Evolutionary conservation across 2,797 vertebrate genomes (phyloP).

Genomic region (Scomberomorus guttatus): DNA sequence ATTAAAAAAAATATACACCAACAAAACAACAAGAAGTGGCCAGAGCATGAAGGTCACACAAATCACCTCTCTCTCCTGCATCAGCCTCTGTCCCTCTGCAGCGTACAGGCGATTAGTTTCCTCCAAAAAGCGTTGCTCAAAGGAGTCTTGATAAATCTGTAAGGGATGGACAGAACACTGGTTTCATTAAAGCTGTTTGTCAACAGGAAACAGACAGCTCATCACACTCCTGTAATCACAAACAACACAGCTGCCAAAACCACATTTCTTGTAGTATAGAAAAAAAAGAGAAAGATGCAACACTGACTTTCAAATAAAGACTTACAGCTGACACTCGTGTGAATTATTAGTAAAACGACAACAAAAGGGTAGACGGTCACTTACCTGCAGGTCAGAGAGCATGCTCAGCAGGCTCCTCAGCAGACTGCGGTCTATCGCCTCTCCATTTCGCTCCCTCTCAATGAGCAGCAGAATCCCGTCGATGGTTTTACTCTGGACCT

Average conservation of each 20-base stretch:
- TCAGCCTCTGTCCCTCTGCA: slow-evolving; percentile 98
- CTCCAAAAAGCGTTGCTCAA: slow-evolving; percentile 97
- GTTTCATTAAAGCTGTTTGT: slow-evolving; percentile 65
- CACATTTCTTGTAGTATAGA: background rate
- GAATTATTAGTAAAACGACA: background rate
- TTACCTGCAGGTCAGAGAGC: slow-evolving; percentile 98
- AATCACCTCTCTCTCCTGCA: slow-evolving; percentile 99
- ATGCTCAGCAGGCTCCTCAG: slow-evolving; percentile 97
- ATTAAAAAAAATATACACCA: background rate
- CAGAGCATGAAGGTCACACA: slow-evolving; percentile 29
- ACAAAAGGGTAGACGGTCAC: background rate
- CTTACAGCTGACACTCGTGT: background rate
- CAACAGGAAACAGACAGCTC: slow-evolving; percentile 37
- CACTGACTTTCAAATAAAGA: background rate
- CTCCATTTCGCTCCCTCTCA: slow-evolving; percentile 95
- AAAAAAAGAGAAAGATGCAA: background rate
- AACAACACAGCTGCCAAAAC: slow-evolving; percentile 28
- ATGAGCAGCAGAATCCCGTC: slow-evolving; percentile 97
- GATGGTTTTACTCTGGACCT: slow-evolving; percentile 99
- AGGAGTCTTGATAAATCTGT: slow-evolving; percentile 99
- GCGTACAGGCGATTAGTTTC: slow-evolving; percentile 98
- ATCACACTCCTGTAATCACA: slow-evolving; percentile 35
- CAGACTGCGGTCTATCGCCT: slow-evolving; percentile 96
- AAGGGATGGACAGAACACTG: slow-evolving; percentile 34
- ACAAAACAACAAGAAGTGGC: background rate